Conservation (phyloP, 2,113 vertebrate species). For the Caloenas nicobarica region DNA sequence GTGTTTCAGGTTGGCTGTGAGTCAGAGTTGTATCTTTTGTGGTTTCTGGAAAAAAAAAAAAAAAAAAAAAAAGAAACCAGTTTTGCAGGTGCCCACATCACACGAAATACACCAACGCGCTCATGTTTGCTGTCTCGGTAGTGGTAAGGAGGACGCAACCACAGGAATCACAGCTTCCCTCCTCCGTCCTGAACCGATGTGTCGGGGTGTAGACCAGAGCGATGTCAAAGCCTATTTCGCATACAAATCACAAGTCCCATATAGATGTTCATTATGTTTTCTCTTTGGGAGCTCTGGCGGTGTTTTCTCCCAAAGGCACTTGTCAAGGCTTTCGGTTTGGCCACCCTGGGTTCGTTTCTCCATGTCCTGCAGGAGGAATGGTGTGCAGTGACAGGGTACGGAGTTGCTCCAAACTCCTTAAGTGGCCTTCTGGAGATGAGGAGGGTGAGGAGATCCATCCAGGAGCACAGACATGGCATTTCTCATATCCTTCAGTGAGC, state of each 20-base stretch:
- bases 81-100: constrained; percentile 34
- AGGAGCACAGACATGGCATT: not conserved
- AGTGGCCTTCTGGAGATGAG: not conserved
- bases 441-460: not conserved
- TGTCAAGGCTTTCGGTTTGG: not conserved
- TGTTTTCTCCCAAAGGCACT: not conserved
- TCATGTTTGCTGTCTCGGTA: not conserved
- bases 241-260: not conserved
- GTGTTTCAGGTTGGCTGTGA: constrained; percentile 39
- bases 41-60: not conserved
- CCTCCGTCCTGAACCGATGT: not conserved
- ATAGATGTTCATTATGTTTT: not conserved
- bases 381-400: not conserved
- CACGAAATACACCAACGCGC: not conserved
- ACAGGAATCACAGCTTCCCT: constrained; percentile 1
- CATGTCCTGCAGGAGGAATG: not conserved
- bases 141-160: not conserved
- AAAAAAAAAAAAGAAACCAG: not conserved
- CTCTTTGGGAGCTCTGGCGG: not conserved
- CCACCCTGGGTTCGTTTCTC: not conserved
- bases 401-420: not conserved
- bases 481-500: not conserved
- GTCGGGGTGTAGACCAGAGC: not conserved
- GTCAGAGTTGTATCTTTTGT: constrained; percentile 18
- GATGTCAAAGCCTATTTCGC: not conserved